phyloP scores from a whole-genome alignment of 2,888 invertebrate species.

The Agrochola litura region DNA sequence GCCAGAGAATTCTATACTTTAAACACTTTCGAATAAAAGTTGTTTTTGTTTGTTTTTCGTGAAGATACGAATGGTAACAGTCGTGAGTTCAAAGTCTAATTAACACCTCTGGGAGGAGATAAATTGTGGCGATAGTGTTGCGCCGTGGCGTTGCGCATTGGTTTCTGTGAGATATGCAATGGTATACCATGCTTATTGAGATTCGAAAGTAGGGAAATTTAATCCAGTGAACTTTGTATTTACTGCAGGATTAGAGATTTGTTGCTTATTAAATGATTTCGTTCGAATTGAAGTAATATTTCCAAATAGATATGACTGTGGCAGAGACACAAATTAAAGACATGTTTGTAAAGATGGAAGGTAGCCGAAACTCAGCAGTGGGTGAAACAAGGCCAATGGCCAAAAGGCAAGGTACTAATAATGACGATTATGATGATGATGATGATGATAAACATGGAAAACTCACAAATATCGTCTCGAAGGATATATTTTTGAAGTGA shows the following conservation, averaged over 20 bases:
- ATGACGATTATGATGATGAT: background rate
- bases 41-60: slow-evolving; percentile 57
- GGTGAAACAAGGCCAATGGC: background rate
- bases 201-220: slow-evolving; percentile 61
- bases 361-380: background rate
- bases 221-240: slow-evolving; percentile 56
- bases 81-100: slow-evolving; percentile 89
- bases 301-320: background rate
- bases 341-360: background rate
- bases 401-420: no score
- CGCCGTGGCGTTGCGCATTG: slow-evolving; percentile 76
- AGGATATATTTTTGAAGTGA: background rate
- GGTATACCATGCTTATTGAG: slow-evolving; percentile 62
- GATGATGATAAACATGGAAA: background rate
- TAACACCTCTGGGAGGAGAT: slow-evolving; percentile 88
- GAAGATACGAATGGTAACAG: slow-evolving; percentile 79
- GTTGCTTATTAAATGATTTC: background rate
- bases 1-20: slow-evolving; percentile 64
- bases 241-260: slow-evolving; percentile 10
- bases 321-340: background rate
- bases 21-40: slow-evolving; percentile 4
- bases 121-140: slow-evolving; percentile 86
- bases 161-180: slow-evolving; percentile 74
- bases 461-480: background rate
- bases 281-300: background rate